Percentiles rank a stretch among this genome's conserved stretches.
phyloP scores from a whole-genome alignment of 2,113 vertebrate species.

The Philantomba maxwellii region DNA sequence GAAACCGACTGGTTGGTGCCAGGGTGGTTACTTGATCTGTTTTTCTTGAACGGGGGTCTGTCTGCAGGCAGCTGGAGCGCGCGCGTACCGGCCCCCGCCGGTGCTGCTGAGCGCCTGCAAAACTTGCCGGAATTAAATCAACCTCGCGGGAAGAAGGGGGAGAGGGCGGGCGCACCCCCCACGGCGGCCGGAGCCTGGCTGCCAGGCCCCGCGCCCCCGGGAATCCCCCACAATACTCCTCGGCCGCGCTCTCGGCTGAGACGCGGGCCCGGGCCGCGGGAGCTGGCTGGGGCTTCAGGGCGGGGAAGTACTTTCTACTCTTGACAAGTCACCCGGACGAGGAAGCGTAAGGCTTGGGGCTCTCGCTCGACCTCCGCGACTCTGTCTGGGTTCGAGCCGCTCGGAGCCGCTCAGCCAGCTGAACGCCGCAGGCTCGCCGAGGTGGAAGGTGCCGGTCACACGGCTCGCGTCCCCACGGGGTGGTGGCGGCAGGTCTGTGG shows the following conservation, averaged over 20 bases:
- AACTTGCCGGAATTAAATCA: constrained; percentile 45
- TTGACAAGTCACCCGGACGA: not conserved
- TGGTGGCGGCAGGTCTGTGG: not conserved
- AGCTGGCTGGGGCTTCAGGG: constrained; percentile 77
- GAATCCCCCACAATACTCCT: not conserved
- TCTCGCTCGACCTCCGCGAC: not conserved
- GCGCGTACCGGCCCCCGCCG: not conserved
- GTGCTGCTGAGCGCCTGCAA: not conserved
- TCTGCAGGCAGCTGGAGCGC: constrained; percentile 49
- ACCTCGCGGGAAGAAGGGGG: not conserved
- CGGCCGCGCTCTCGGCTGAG: not conserved
- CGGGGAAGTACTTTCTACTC: not conserved
- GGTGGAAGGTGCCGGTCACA: not conserved
- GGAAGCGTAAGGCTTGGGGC: not conserved
- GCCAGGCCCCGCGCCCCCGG: accelerated
- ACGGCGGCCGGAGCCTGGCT: not conserved
- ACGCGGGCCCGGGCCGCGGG: constrained; percentile 67
- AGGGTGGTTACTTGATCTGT: not conserved
- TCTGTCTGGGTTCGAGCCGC: not conserved
- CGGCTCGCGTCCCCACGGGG: not conserved
- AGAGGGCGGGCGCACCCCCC: not conserved
- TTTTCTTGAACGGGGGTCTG: constrained; percentile 6
- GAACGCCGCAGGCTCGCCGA: not conserved
- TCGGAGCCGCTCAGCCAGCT: not conserved
- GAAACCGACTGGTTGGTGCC: constrained; percentile 18